Evolutionary conservation across 2,113 vertebrate species (phyloP), one percentile per base, ranked within the genome.

Genomic region (Sphyrna mokarran): DNA sequence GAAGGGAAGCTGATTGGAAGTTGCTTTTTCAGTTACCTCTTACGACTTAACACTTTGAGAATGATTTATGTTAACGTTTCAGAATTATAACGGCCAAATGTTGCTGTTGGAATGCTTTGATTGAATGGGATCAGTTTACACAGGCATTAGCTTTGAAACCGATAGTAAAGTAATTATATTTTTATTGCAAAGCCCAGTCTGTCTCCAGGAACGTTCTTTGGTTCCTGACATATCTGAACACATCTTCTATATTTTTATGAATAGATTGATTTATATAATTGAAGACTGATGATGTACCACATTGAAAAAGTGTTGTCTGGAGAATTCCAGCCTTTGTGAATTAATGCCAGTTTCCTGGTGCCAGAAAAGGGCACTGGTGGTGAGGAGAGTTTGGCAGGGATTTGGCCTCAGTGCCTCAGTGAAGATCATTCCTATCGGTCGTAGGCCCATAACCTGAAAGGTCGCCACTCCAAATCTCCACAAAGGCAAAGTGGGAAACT

Each of bases 111-210:
- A 54, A 13, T 26, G 48, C 23, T 1, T 23, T 58, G 87, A 23
- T 90, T 13, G 29, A n/a, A 1, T 18, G 29, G 61, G 66, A 66
- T 33, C 0, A 22, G 18, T 37, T 93, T 93, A 20, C 0, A 20
- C 33, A 66, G 61, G 18, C 1, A 14, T 33, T 18, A 33, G 13
- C 7, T 7, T 33, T 37, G 26, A 63, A 90, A 91, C 61, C 1
- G n/a, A 37, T 37, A 66, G 89, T 68, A 66, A 93, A 93, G 68
- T 63, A 93, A 66, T 93, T 93, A 3, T 91, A 93, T 93, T 93
- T 93, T 93, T 37, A 66, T 68, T 63, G 58, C 13, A 91, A 63
- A 7, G 29, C 58, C 10, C 26, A 33, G 58, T 18, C 29, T 18
- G 7, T 16, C 20, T 33, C 6, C 8, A 16, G 29, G 29, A 29